These are phyloP conservation scores for Aphidius ervi DNA, from an alignment of 1,140 invertebrate genomes.

Conservation along the genomic window DNA sequence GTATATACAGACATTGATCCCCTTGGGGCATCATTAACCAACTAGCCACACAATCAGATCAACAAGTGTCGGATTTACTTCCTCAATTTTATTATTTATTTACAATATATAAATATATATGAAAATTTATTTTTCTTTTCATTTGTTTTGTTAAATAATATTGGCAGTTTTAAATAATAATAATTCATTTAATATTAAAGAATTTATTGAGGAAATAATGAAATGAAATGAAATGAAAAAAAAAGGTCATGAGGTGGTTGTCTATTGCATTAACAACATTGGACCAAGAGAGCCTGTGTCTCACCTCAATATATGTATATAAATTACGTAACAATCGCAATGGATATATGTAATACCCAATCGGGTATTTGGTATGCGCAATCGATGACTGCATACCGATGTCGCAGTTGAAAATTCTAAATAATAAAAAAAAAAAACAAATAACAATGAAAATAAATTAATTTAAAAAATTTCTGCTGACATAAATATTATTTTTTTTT, in stretches of 20 bases:
- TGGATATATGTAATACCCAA: neutral
- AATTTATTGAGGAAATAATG: neutral
- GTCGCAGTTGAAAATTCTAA: neutral
- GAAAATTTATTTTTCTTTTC: too few species aligned
- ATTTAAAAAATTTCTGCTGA: neutral
- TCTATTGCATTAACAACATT: too few species aligned
- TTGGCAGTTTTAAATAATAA: too few species aligned
- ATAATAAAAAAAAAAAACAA: neutral
- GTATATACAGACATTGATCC: too few species aligned
- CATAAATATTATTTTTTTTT: too few species aligned
- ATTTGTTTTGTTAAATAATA: too few species aligned
- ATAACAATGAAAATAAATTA: neutral
- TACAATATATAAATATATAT: too few species aligned
- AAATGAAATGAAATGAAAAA: neutral
- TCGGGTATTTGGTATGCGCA: slow-evolving; percentile 22
- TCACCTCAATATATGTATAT: slow-evolving; percentile 4
- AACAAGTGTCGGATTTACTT: neutral
- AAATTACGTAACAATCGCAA: slow-evolving; percentile 5
- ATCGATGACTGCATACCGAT: slow-evolving; percentile 23
- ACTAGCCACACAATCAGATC: too few species aligned
- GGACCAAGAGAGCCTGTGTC: neutral
- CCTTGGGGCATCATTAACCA: too few species aligned
- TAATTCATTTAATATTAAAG: neutral
- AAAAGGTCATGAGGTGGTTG: neutral
- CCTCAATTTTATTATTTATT: neutral